Percentiles rank a stretch among this genome's conserved stretches.
phyloP scores from a whole-genome alignment of 2,888 invertebrate genomes.

The Caenorhabditis wallacei region DNA sequence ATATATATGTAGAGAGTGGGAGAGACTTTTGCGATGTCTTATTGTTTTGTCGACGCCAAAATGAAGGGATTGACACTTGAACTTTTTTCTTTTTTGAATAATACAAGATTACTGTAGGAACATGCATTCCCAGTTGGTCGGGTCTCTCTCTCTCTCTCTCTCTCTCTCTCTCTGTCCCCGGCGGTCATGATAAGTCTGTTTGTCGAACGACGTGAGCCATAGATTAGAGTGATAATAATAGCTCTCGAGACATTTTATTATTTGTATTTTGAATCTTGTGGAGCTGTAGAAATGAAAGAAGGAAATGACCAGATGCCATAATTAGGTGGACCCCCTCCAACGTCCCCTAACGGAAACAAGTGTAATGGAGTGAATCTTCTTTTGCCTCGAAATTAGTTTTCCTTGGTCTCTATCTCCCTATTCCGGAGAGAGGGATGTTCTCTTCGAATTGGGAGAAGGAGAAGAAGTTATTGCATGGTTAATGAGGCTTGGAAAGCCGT shows the following conservation, averaged over 20 bases:
- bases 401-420: neutral
- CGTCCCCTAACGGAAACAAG: slow-evolving; percentile 53
- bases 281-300: too few species aligned
- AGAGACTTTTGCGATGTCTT: slow-evolving; percentile 24
- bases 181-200: slow-evolving; percentile 47
- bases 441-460: neutral
- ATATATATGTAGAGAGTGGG: too few species aligned
- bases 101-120: too few species aligned
- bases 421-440: neutral
- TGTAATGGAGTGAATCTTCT: slow-evolving; percentile 57
- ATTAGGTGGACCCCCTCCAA: slow-evolving; percentile 35
- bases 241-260: neutral
- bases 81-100: neutral
- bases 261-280: slow-evolving; percentile 58
- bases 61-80: neutral
- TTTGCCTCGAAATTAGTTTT: neutral
- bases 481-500: slow-evolving; percentile 42
- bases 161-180: neutral
- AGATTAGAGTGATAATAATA: slow-evolving; percentile 62
- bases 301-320: slow-evolving; percentile 15
- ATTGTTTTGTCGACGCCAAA: slow-evolving; percentile 17
- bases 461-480: slow-evolving; percentile 55
- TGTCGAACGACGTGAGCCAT: slow-evolving; percentile 60
- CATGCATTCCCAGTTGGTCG: slow-evolving; percentile 30
- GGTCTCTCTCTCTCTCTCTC: neutral